Evolutionary conservation across 2,797 vertebrate genomes (phyloP).

Genomic region (Hippopotamyrus pictus): DNA sequence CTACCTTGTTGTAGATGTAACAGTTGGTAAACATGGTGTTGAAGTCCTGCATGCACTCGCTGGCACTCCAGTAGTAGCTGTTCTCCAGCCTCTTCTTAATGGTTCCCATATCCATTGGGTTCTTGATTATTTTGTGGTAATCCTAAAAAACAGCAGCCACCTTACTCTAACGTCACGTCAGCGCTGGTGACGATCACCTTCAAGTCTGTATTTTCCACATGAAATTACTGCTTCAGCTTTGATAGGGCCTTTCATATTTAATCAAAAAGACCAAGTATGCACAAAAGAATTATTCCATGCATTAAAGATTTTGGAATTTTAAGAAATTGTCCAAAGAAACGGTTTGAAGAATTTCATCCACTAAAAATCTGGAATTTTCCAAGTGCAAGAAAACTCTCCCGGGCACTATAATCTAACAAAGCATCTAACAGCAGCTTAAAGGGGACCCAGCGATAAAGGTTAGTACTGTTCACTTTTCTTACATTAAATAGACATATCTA

Average conservation of each 20-base stretch:
- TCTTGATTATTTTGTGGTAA: slow-evolving; percentile 96
- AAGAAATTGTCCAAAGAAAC: background rate
- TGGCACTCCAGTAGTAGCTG: slow-evolving; percentile 96
- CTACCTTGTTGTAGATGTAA: slow-evolving; percentile 94
- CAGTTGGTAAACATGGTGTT: slow-evolving; percentile 99
- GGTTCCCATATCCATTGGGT: slow-evolving; percentile 97
- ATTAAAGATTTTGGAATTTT: background rate
- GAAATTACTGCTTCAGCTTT: background rate
- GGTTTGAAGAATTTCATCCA: background rate
- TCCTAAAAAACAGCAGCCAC: slow-evolving; percentile 60
- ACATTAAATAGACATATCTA: background rate
- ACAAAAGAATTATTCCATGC: background rate
- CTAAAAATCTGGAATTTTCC: background rate
- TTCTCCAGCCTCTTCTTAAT: slow-evolving; percentile 94
- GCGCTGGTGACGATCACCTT: background rate
- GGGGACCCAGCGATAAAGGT: background rate
- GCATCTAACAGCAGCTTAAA: background rate
- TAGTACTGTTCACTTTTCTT: background rate
- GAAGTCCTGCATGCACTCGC: slow-evolving; percentile 98
- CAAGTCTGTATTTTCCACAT: background rate
- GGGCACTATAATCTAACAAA: background rate
- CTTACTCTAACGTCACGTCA: background rate
- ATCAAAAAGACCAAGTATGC: background rate
- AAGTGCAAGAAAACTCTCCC: background rate
- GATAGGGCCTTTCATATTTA: background rate